Evolutionary conservation across 2,797 vertebrate species (phyloP).

Genomic region (Schizothorax lantsangensis): DNA sequence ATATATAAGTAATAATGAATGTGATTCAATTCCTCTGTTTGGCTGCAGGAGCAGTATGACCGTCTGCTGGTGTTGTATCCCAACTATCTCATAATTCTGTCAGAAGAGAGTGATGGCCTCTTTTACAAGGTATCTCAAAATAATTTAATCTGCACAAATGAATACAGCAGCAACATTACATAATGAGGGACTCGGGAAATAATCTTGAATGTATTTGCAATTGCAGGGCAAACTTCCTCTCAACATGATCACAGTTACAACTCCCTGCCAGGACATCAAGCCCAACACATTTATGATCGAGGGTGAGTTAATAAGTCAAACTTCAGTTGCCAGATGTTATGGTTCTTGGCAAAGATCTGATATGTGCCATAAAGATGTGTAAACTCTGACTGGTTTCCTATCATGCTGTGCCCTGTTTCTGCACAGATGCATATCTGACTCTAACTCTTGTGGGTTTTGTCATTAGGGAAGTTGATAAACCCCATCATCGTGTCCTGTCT

Average conservation of each 20-base stretch:
- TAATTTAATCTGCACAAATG: neutral
- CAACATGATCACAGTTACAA: conserved; percentile 88
- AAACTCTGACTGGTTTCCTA: neutral
- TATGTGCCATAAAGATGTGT: neutral
- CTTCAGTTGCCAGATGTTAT: neutral
- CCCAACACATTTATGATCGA: conserved; percentile 92
- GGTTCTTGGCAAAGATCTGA: conserved; percentile 32
- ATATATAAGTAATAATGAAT: neutral
- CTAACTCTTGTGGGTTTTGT: conserved; percentile 52
- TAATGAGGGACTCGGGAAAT: neutral
- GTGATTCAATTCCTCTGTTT: conserved; percentile 8
- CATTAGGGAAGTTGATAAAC: conserved; percentile 83
- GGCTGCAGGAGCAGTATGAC: conserved; percentile 86
- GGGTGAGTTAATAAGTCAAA: conserved; percentile 78
- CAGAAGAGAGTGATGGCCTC: conserved; percentile 84
- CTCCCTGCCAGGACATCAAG: conserved; percentile 89
- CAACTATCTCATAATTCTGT: conserved; percentile 89
- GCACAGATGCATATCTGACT: neutral
- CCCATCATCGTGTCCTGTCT: conserved; percentile 83
- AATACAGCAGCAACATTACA: neutral
- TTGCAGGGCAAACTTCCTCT: conserved; percentile 93
- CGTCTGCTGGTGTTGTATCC: conserved; percentile 92
- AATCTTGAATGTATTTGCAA: conserved; percentile 16
- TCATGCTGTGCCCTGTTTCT: neutral
- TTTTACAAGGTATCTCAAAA: conserved; percentile 87